phyloP scores from a whole-genome alignment of 2,888 invertebrate species.

The Tryphoninae sp. region DNA sequence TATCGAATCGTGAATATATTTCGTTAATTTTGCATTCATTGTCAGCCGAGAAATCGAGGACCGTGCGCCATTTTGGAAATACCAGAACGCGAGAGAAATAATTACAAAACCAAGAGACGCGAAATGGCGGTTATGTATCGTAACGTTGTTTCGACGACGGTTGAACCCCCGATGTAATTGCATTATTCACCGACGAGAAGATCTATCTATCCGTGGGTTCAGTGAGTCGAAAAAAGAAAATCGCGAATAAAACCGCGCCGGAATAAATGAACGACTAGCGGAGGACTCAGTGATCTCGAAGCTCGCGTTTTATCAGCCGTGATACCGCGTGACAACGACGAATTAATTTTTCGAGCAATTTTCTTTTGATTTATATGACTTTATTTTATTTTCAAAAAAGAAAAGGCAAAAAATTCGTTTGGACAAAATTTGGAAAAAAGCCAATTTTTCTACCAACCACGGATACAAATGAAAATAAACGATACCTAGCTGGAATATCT shows the following conservation, averaged over 20 bases:
- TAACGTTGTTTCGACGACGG: neutral
- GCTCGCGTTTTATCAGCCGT: neutral
- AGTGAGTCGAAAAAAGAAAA: neutral
- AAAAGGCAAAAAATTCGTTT: neutral
- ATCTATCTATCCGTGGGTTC: constrained; percentile 5
- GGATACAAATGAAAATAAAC: constrained; percentile 21
- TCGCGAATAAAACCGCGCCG: neutral
- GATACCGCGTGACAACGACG: neutral
- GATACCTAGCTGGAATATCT: neutral
- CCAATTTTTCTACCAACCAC: neutral
- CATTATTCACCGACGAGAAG: constrained; percentile 31
- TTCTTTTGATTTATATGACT: neutral
- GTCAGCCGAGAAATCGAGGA: neutral
- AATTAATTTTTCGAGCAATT: neutral
- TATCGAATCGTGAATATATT: constrained; percentile 5
- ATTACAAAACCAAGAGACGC: constrained; percentile 5
- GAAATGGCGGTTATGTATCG: no score
- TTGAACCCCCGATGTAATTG: constrained; percentile 6
- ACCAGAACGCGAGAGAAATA: neutral
- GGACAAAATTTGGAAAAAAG: neutral
- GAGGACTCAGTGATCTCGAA: neutral
- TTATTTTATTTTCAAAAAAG: neutral
- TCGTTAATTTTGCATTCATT: constrained; percentile 7
- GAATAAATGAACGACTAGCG: neutral
- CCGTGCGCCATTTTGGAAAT: neutral